Evolutionary conservation across 1,140 invertebrate genomes (phyloP).

Genomic region (Eumaeus atala): DNA sequence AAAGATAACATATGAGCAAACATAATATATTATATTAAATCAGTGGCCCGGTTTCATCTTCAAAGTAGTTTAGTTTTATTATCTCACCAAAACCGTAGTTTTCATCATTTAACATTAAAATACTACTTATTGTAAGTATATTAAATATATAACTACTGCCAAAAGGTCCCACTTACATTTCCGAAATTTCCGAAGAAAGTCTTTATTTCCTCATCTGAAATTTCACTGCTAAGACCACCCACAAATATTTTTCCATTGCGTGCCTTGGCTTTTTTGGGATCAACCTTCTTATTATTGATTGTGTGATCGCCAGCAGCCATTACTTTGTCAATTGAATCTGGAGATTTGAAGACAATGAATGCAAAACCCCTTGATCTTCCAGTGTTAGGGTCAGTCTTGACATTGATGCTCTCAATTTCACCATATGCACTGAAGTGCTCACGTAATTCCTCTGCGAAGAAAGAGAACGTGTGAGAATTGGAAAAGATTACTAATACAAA

Average conservation of each 20-base stretch:
- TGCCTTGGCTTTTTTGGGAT: conserved; percentile 96
- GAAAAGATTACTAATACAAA: conserved; percentile 22
- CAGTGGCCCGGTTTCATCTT: conserved; percentile 69
- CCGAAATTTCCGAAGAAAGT: conserved; percentile 93
- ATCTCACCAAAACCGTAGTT: conserved; percentile 70
- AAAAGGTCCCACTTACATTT: conserved; percentile 78
- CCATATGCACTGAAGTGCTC: conserved; percentile 93
- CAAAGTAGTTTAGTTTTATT: conserved; percentile 44
- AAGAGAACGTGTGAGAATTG: conserved; percentile 35
- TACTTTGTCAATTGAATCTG: conserved; percentile 93
- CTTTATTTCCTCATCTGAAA: conserved; percentile 94
- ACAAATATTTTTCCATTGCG: conserved; percentile 96
- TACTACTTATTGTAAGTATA: neutral
- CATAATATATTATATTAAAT: conserved; percentile 17
- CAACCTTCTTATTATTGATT: conserved; percentile 95
- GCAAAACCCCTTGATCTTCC: conserved; percentile 93
- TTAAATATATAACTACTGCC: neutral
- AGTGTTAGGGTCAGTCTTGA: conserved; percentile 93
- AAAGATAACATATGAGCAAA: conserved; percentile 3
- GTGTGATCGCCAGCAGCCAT: conserved; percentile 89
- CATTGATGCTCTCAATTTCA: conserved; percentile 94
- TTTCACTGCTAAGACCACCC: conserved; percentile 91
- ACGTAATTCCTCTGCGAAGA: conserved; percentile 91
- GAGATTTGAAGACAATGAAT: conserved; percentile 93
- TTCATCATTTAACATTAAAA: conserved; percentile 44